A percentile compares a stretch with the other conserved stretches of the same genome.
Conservation (phyloP, 2,888 invertebrate species). For the Ectobius pallidus region DNA sequence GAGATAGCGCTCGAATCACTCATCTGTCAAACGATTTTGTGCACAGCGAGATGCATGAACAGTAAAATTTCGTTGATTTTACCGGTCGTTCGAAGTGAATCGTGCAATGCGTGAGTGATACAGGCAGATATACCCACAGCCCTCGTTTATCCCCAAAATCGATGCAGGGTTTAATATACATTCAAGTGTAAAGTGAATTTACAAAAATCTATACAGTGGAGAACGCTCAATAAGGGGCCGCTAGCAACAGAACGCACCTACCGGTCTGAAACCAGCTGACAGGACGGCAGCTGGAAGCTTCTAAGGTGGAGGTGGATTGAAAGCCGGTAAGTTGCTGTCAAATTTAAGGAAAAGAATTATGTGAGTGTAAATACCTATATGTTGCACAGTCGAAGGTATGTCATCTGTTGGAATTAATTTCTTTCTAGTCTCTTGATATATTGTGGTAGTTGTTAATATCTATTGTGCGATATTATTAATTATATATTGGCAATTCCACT, state of each 20-base stretch:
- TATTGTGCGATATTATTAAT: too few relatives aligned
- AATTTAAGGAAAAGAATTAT: constrained; percentile 1
- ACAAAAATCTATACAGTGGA: constrained; percentile 30
- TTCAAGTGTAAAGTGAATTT: constrained; percentile 14
- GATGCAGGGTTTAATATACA: neutral
- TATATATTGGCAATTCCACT: too few relatives aligned
- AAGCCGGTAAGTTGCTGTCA: constrained; percentile 40
- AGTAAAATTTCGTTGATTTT: neutral
- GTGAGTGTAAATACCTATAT: neutral
- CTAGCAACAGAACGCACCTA: constrained; percentile 35
- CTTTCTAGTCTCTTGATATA: too few relatives aligned
- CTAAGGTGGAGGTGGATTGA: neutral
- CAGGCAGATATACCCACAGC: neutral
- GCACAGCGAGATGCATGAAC: neutral
- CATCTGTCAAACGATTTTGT: constrained; percentile 25
- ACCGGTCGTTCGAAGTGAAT: neutral
- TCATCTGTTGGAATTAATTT: too few relatives aligned
- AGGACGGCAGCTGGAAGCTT: constrained; percentile 31
- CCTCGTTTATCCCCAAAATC: neutral
- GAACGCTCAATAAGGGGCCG: constrained; percentile 37
- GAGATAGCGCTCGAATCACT: neutral
- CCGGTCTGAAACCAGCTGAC: constrained; percentile 37
- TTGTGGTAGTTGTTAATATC: too few relatives aligned
- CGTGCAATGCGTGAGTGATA: constrained; percentile 12
- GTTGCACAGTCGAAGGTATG: neutral